These are phyloP conservation scores for Rattus rattus DNA, from an alignment of 2,113 vertebrate genomes.

Conservation along the genomic window DNA sequence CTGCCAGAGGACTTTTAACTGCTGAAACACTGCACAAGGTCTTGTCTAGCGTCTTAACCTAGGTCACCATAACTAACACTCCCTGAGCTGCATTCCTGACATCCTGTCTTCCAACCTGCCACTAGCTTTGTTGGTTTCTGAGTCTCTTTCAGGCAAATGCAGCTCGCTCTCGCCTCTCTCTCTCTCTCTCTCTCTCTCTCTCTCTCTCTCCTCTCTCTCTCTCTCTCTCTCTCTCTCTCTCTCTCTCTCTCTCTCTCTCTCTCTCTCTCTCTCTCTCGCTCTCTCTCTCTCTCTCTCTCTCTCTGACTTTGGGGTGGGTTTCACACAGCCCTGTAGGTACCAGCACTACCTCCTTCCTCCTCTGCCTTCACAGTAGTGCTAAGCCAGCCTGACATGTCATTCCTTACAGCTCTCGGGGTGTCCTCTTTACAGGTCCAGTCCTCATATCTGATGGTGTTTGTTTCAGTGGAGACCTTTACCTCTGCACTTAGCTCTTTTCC, in stretches of 20 bases:
- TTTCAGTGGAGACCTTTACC: neutral
- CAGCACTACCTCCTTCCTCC: neutral
- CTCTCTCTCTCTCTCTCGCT: too few species aligned
- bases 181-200: too few species aligned
- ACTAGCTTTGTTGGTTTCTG: neutral
- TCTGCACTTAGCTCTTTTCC: neutral
- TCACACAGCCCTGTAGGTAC: neutral
- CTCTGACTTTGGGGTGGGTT: too few species aligned
- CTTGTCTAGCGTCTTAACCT: neutral
- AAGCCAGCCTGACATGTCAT: neutral
- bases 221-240: too few species aligned
- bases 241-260: too few species aligned
- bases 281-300: neutral
- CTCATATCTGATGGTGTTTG: neutral
- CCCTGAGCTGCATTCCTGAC: neutral
- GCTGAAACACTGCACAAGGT: neutral
- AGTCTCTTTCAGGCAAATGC: neutral
- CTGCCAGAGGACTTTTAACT: neutral
- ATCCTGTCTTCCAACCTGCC: neutral
- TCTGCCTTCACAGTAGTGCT: neutral
- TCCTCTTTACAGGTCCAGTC: neutral
- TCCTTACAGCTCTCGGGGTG: neutral
- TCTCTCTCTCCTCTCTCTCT: too few species aligned
- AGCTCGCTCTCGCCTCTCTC: too few species aligned
- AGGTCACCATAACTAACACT: neutral